phyloP scores from a whole-genome alignment of 2,797 vertebrate species.

The Micropoecilia bifurca region DNA sequence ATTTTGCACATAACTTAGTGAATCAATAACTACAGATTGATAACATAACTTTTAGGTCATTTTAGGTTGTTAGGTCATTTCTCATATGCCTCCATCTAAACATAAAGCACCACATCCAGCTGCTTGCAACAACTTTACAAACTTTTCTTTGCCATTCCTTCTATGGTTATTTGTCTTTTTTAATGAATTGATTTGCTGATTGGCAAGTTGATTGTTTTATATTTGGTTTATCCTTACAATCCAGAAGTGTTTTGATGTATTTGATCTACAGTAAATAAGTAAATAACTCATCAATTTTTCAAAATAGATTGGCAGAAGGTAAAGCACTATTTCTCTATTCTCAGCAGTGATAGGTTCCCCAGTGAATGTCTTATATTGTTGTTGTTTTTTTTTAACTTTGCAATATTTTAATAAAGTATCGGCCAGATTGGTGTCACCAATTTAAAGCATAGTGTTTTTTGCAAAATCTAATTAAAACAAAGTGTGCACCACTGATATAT shows the following conservation, averaged over 20 bases:
- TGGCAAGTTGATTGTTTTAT: neutral
- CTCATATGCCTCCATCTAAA: neutral
- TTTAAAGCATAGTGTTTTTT: neutral
- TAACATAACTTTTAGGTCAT: neutral
- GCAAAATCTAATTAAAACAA: neutral
- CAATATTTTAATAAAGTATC: neutral
- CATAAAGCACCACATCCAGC: neutral
- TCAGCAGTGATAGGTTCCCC: neutral
- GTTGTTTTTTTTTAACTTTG: neutral
- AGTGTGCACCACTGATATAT: neutral
- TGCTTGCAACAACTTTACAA: neutral
- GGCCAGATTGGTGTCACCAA: neutral
- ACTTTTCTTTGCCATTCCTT: neutral
- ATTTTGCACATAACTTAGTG: neutral
- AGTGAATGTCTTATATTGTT: neutral
- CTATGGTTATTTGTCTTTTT: neutral
- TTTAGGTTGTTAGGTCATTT: neutral
- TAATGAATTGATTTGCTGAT: neutral
- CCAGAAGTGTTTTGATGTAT: neutral
- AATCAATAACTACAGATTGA: neutral
- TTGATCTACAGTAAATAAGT: neutral
- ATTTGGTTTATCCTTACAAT: neutral
- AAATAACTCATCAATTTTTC: neutral
- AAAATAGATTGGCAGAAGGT: neutral
- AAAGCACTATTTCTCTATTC: neutral